A percentile compares a stretch with the other conserved stretches of the same genome.
Evolutionary conservation across 2,797 vertebrate genomes (phyloP).

Genomic region (Rhinoraja longicauda): DNA sequence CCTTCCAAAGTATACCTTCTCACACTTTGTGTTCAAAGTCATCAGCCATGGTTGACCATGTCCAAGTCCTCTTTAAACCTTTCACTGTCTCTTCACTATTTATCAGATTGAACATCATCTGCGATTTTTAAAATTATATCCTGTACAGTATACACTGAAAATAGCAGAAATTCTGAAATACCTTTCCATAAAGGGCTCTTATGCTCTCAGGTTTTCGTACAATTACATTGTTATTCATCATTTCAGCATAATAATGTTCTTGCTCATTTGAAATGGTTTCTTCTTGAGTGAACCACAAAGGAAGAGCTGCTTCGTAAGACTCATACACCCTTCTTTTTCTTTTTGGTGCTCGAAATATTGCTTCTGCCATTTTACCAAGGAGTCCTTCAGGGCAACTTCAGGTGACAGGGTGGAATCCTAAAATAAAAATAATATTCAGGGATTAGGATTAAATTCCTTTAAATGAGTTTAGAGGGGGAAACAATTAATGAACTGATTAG

Average conservation of each 20-base stretch:
- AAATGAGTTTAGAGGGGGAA: background rate
- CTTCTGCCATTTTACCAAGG: slow-evolving; percentile 65
- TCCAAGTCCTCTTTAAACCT: background rate
- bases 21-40: too few species aligned
- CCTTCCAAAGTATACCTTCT: too few species aligned
- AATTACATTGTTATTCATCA: slow-evolving; percentile 72
- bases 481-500: background rate
- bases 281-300: slow-evolving; percentile 53
- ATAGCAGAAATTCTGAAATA: slow-evolving; percentile 44
- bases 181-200: slow-evolving; percentile 70
- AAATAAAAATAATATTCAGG: background rate
- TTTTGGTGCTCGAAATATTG: slow-evolving; percentile 73
- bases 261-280: slow-evolving; percentile 47
- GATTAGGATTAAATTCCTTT: background rate
- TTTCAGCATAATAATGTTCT: slow-evolving; percentile 63
- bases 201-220: slow-evolving; percentile 68
- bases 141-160: background rate
- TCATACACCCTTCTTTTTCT: slow-evolving; percentile 71
- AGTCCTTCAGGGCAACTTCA: slow-evolving; percentile 8
- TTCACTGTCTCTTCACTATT: background rate
- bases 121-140: background rate
- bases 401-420: background rate
- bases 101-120: background rate
- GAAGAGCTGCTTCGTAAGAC: slow-evolving; percentile 67
- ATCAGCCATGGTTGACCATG: background rate